Evolutionary conservation across 2,888 invertebrate species (phyloP).

Genomic region (Melikaiella ostensackeni): DNA sequence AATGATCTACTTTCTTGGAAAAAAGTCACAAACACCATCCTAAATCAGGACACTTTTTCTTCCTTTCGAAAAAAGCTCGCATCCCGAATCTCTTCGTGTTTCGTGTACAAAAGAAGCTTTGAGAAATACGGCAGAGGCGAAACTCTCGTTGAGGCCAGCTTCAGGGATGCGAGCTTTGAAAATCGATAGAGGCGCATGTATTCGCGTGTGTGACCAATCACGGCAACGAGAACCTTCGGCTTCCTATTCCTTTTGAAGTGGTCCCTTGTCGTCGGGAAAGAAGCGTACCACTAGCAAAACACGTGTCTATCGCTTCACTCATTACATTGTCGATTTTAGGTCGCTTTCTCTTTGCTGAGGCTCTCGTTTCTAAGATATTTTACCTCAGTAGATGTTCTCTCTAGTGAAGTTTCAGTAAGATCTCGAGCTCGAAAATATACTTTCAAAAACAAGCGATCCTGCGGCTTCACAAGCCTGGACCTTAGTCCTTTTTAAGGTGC

Average conservation of each 20-base stretch:
- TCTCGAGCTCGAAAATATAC: not conserved
- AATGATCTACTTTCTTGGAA: not conserved
- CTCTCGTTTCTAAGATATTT: not conserved
- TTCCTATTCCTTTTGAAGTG: constrained; percentile 50
- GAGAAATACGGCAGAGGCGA: constrained; percentile 51
- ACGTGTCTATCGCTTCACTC: not conserved
- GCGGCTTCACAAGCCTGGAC: not conserved
- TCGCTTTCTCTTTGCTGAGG: constrained; percentile 44
- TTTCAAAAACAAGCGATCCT: constrained; percentile 18
- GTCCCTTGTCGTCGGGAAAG: constrained; percentile 5
- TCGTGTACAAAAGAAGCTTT: not conserved
- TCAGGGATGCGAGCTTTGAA: constrained; percentile 55
- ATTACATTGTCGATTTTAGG: not conserved
- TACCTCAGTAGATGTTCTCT: not conserved
- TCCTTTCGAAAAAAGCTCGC: not conserved
- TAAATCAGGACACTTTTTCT: not conserved
- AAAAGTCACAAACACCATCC: not conserved
- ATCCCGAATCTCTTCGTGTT: not conserved
- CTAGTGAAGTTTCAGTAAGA: not conserved
- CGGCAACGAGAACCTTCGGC: constrained; percentile 49
- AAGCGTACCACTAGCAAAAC: not conserved
- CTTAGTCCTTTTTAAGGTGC: constrained; percentile 47
- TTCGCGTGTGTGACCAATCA: constrained; percentile 53
- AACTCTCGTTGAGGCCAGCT: constrained; percentile 51
- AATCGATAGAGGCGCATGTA: constrained; percentile 55